A percentile compares a stretch with the other conserved stretches of the same genome.
Evolutionary conservation across 2,113 vertebrate species (phyloP).

Genomic region (Trochalopteron elliotii): DNA sequence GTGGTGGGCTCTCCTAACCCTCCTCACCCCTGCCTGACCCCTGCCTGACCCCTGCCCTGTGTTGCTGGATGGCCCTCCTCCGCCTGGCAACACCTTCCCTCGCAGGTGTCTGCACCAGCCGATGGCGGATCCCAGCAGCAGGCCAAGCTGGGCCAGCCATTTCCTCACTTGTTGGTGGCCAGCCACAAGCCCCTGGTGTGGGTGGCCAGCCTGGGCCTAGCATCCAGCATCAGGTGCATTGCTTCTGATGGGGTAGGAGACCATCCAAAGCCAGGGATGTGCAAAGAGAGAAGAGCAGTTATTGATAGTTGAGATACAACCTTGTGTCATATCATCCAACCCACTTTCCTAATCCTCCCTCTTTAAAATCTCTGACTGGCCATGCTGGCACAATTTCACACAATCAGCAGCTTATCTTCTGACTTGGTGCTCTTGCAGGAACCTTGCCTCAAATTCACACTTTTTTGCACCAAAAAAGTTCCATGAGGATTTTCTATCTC

Average conservation of each 20-base stretch:
- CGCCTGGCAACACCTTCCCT: neutral
- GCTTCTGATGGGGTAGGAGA: neutral
- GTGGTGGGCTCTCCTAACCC: neutral
- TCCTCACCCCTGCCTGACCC: neutral
- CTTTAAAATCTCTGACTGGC: neutral
- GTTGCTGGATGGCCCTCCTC: rapidly evolving
- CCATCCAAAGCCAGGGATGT: neutral
- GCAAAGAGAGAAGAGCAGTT: neutral
- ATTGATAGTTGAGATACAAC: neutral
- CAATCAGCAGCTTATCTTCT: neutral
- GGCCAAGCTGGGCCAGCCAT: rapidly evolving
- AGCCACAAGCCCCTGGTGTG: too few species aligned
- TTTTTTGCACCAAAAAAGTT: neutral
- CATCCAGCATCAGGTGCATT: neutral
- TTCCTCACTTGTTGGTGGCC: neutral
- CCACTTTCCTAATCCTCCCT: neutral
- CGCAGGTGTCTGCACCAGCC: rapidly evolving
- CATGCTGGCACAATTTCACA: neutral
- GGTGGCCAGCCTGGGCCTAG: too few species aligned
- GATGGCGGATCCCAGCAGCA: rapidly evolving
- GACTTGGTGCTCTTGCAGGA: neutral
- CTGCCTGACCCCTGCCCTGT: rapidly evolving
- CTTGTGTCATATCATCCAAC: rapidly evolving
- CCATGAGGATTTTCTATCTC: neutral
- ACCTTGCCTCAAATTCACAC: neutral